A percentile compares a stretch with the other conserved stretches of the same genome.
Conservation (phyloP, 1,140 invertebrate species). For the Conus betulinus region DNA sequence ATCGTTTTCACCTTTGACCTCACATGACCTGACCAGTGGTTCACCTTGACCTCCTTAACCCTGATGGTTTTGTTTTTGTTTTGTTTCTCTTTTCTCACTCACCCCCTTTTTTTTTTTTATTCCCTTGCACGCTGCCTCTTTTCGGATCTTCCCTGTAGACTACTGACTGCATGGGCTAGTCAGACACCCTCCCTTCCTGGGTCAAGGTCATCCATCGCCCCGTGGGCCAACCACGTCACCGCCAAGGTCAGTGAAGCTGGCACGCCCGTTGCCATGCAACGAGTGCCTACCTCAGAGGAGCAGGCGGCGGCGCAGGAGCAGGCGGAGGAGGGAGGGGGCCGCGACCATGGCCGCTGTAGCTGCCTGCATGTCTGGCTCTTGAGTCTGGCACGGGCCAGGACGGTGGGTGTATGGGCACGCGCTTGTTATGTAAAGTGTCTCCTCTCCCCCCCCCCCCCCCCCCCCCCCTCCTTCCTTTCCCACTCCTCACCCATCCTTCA, state of each 20-base stretch:
- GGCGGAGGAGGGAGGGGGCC: conserved; percentile 1
- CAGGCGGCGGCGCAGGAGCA: conserved; percentile 13
- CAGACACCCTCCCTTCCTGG: neutral
- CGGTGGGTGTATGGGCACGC: conserved; percentile 13
- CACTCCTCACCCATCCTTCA: too few species aligned
- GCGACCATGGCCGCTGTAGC: neutral
- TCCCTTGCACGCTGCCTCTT: conserved; percentile 22
- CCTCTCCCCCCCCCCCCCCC: neutral
- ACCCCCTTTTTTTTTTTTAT: neutral
- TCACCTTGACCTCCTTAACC: neutral
- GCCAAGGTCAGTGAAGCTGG: neutral
- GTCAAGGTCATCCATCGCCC: neutral
- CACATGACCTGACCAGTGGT: neutral
- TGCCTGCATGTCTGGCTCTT: conserved; percentile 30
- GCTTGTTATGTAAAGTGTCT: neutral
- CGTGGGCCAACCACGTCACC: too few species aligned
- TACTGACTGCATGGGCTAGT: conserved; percentile 27
- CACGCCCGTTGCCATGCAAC: conserved; percentile 31
- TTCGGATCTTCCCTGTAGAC: neutral
- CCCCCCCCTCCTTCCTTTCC: too few species aligned
- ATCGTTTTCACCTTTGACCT: too few species aligned
- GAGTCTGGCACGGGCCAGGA: conserved; percentile 21
- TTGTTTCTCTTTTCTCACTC: neutral
- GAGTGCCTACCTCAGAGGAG: conserved; percentile 32
- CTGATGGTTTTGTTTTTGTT: neutral